phyloP scores from a whole-genome alignment of 2,888 invertebrate species.

The Erannis defoliaria region DNA sequence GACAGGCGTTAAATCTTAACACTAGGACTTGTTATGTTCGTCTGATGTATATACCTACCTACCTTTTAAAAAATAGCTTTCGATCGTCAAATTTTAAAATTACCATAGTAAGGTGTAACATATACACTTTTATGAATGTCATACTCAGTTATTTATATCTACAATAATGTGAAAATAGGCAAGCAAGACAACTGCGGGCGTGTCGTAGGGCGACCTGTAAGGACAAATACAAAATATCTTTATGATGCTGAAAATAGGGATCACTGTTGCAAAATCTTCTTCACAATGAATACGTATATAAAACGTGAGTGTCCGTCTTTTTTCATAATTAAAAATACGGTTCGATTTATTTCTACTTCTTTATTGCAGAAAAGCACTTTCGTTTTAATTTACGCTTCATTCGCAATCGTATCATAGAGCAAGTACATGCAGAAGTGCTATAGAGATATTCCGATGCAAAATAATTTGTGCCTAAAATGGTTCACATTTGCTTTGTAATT shows the following conservation, averaged over 20 bases:
- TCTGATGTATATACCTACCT: too few species aligned
- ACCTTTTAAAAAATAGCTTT: too few species aligned
- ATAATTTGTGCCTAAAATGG: not conserved
- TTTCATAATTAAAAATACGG: slow-evolving; percentile 54
- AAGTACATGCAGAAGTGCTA: not conserved
- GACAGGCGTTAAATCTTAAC: too few species aligned
- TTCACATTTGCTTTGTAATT: too few species aligned
- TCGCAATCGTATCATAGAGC: slow-evolving; percentile 1
- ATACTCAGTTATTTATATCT: too few species aligned
- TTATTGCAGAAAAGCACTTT: slow-evolving; percentile 48
- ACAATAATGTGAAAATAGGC: too few species aligned
- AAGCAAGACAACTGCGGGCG: too few species aligned
- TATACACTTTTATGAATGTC: too few species aligned
- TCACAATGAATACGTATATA: slow-evolving; percentile 2
- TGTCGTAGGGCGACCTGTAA: too few species aligned
- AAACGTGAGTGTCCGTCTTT: slow-evolving; percentile 15
- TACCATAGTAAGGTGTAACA: too few species aligned
- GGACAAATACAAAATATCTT: not conserved
- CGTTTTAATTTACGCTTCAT: slow-evolving; percentile 19
- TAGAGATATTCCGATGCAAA: not conserved
- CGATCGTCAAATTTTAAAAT: too few species aligned
- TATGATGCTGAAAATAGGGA: not conserved
- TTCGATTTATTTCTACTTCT: slow-evolving; percentile 62
- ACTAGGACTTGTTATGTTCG: too few species aligned
- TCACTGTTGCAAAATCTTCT: not conserved